Percentiles rank a stretch among this genome's conserved stretches.
phyloP scores from a whole-genome alignment of 2,888 invertebrate genomes.

The Corythucha ciliata region DNA sequence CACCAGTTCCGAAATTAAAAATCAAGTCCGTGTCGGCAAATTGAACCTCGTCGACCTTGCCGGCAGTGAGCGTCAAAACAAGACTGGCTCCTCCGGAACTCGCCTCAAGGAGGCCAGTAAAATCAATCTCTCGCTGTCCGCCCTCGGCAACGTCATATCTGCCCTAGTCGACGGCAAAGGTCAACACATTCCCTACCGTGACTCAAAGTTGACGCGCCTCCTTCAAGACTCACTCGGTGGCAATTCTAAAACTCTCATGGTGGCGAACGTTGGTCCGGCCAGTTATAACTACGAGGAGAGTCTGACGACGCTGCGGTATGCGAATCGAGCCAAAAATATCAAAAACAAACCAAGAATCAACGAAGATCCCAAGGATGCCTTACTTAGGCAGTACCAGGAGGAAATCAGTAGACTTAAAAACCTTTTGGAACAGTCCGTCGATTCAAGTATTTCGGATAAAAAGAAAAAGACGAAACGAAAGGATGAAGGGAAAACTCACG shows the following conservation, averaged over 20 bases:
- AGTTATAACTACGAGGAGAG: slow-evolving; percentile 97
- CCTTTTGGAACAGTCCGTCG: slow-evolving; percentile 19
- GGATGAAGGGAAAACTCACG: slow-evolving; percentile 28
- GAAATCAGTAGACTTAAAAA: slow-evolving; percentile 69
- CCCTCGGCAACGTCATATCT: slow-evolving; percentile 97
- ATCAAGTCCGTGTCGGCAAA: slow-evolving; percentile 58
- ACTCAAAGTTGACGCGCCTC: slow-evolving; percentile 91
- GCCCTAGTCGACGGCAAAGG: slow-evolving; percentile 88
- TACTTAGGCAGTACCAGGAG: slow-evolving; percentile 88
- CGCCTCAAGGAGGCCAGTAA: slow-evolving; percentile 92
- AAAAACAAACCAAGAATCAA: slow-evolving; percentile 98
- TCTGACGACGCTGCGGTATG: slow-evolving; percentile 89
- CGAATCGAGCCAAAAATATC: slow-evolving; percentile 94
- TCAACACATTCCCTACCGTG: slow-evolving; percentile 93
- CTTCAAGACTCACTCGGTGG: slow-evolving; percentile 91
- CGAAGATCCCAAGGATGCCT: slow-evolving; percentile 98
- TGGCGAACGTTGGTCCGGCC: slow-evolving; percentile 97
- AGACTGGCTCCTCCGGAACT: slow-evolving; percentile 86
- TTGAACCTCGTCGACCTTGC: slow-evolving; percentile 96
- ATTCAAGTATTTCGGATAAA: slow-evolving; percentile 17
- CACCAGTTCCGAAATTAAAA: slow-evolving; percentile 50
- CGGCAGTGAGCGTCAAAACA: slow-evolving; percentile 93
- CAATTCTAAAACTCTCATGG: slow-evolving; percentile 98
- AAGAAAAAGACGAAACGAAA: slow-evolving; percentile 23
- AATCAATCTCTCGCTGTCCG: slow-evolving; percentile 92